These are phyloP conservation scores for Chlorops oryzae DNA, from an alignment of 1,140 invertebrate genomes.

Conservation along the genomic window DNA sequence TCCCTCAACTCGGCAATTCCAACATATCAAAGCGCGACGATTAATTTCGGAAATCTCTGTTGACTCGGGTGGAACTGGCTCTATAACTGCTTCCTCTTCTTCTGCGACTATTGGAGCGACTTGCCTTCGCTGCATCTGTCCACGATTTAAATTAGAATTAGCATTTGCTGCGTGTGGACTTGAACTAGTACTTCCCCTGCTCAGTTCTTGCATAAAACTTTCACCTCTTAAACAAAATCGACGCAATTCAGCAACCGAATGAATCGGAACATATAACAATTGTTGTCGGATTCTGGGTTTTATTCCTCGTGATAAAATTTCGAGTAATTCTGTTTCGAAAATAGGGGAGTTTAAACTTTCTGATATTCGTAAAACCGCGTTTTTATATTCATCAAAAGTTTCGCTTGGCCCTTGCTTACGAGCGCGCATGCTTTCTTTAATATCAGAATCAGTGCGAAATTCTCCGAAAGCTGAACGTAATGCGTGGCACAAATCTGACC, in stretches of 20 bases:
- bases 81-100: too few species aligned
- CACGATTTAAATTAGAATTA: too few species aligned
- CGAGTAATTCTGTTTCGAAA: not conserved
- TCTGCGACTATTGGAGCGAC: too few species aligned
- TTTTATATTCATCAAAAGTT: not conserved
- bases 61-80: too few species aligned
- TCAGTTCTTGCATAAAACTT: too few species aligned
- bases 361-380: not conserved
- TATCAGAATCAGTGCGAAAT: not conserved
- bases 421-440: not conserved
- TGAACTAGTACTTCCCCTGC: too few species aligned
- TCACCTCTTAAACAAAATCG: too few species aligned
- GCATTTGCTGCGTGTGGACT: too few species aligned
- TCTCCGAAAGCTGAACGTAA: not conserved
- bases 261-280: constrained; percentile 1
- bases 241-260: too few species aligned
- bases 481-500: not conserved
- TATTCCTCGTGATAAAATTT: not conserved
- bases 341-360: constrained; percentile 2
- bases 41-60: too few species aligned
- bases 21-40: too few species aligned
- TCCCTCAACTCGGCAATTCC: constrained; percentile 10
- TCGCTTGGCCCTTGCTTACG: not conserved
- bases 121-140: too few species aligned
- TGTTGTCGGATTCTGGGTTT: not conserved